These are phyloP conservation scores for Zele albiditarsus DNA, from an alignment of 2,888 invertebrate species.

Conservation along the genomic window DNA sequence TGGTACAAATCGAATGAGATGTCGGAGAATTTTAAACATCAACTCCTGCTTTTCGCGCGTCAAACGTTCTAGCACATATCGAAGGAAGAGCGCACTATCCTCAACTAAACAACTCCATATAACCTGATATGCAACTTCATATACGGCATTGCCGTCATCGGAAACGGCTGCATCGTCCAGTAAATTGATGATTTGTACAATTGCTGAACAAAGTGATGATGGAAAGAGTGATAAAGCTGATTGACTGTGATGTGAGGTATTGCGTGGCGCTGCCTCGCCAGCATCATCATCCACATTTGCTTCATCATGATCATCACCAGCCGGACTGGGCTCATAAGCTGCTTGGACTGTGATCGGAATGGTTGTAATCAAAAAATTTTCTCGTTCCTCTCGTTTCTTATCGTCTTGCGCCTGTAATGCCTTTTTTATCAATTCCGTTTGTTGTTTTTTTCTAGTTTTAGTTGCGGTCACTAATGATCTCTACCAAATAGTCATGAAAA, in stretches of 20 bases:
- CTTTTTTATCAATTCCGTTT: constrained; percentile 96
- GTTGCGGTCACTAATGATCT: constrained; percentile 97
- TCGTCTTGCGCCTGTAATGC: constrained; percentile 97
- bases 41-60: constrained; percentile 95
- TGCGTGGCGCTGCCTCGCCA: constrained; percentile 80
- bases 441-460: constrained; percentile 98
- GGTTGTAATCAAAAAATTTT: constrained; percentile 95
- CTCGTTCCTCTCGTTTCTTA: constrained; percentile 93
- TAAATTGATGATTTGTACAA: constrained; percentile 93
- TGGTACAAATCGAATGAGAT: constrained; percentile 93
- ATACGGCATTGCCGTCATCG: constrained; percentile 94
- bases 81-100: constrained; percentile 95
- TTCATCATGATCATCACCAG: constrained; percentile 90
- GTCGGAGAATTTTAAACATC: constrained; percentile 93
- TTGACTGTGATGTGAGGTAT: constrained; percentile 87
- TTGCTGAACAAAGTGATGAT: constrained; percentile 95
- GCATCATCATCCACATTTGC: constrained; percentile 75
- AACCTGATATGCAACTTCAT: constrained; percentile 96
- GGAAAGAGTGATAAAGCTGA: constrained; percentile 97
- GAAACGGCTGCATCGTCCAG: constrained; percentile 98
- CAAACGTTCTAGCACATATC: constrained; percentile 95
- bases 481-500: constrained; percentile 72
- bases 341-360: constrained; percentile 96
- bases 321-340: constrained; percentile 93
- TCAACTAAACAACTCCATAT: constrained; percentile 99